phyloP scores from a whole-genome alignment of 1,140 invertebrate species.

The Drosophila bocki region DNA sequence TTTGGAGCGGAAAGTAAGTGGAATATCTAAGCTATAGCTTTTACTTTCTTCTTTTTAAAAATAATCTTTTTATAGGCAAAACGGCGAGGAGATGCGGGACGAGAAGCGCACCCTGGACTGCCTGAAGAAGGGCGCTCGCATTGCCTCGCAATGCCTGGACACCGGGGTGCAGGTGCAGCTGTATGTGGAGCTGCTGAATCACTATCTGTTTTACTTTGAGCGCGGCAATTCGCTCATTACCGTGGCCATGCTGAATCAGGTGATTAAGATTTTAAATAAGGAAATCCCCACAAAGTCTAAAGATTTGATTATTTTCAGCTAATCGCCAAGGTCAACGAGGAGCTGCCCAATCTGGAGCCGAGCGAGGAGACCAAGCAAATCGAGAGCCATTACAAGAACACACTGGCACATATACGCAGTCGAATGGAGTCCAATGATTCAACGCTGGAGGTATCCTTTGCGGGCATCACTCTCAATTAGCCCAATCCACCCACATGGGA shows the following conservation, averaged over 20 bases:
- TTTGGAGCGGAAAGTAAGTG: conserved; percentile 95
- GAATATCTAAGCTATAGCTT: accelerated
- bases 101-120: conserved; percentile 97
- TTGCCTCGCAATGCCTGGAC: conserved; percentile 99
- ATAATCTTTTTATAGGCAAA: conserved; percentile 86
- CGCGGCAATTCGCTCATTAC: conserved; percentile 94
- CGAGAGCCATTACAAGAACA: conserved; percentile 96
- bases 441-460: conserved; percentile 86
- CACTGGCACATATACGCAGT: conserved; percentile 91
- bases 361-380: conserved; percentile 98
- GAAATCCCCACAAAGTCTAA: neutral
- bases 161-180: conserved; percentile 97
- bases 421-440: conserved; percentile 89
- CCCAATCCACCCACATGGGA: conserved; percentile 24
- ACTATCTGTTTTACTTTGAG: conserved; percentile 97
- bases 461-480: conserved; percentile 83
- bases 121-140: conserved; percentile 97
- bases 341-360: conserved; percentile 95
- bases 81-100: conserved; percentile 90
- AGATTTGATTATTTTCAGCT: conserved; percentile 88
- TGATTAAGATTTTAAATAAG: conserved; percentile 56
- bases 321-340: conserved; percentile 96
- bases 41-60: neutral
- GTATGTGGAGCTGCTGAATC: conserved; percentile 97
- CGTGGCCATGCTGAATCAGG: conserved; percentile 86